Base-by-base conservation (phyloP, 2,888 invertebrate species). In the Cryptosula pallasiana region DNA sequence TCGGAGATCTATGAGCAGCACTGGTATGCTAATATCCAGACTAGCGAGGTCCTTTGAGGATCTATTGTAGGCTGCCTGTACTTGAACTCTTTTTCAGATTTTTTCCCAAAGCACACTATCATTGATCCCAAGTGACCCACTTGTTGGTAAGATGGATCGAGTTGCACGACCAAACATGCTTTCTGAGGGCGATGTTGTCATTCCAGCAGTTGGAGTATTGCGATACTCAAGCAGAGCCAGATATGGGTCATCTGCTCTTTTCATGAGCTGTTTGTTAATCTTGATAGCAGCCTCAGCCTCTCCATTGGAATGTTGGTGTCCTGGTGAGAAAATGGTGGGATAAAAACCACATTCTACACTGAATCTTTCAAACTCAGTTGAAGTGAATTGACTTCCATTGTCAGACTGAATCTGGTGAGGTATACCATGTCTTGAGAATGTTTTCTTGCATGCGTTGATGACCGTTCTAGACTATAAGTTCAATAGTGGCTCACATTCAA, bases 251-350 rank as follows among this genome's bases (percentile, higher is more conserved):
- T 57, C 57, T 13, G 57, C 57, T 25, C 57, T 57, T 57, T 57
- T 57, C 57, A 55, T 20, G 5, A 71, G 63, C 3, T 25, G 45
- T 58, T 71, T 71, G 5, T 69, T 55, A 13, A 71, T 55, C 55
- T 71, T 55, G 54, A 71, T 63, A 1, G 72, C 72, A 2, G 72
- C 45, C 27, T 72, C 72, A 1, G 72, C 73, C 35, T 75, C 73
- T 0, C 72, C 74, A 71, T 75, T 75, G 1, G 73, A 69, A 5
- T 72, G 73, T 2, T 63, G 75, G 58, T 75, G 73, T n/a, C 58
- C 35, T 16, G 75, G 76, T 0, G 73, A 75, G 5, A 74, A 72
- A 45, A 32, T 73, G 0, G 29, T 72, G 69, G 75, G 75, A 13
- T 13, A 69, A 23, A 75, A 75, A 16, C 73, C 71, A 74, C 76